Evolutionary conservation across 2,888 invertebrate genomes (phyloP), one percentile per base, ranked within the genome.

Genomic region (Pyrocoelia pectoralis): DNA sequence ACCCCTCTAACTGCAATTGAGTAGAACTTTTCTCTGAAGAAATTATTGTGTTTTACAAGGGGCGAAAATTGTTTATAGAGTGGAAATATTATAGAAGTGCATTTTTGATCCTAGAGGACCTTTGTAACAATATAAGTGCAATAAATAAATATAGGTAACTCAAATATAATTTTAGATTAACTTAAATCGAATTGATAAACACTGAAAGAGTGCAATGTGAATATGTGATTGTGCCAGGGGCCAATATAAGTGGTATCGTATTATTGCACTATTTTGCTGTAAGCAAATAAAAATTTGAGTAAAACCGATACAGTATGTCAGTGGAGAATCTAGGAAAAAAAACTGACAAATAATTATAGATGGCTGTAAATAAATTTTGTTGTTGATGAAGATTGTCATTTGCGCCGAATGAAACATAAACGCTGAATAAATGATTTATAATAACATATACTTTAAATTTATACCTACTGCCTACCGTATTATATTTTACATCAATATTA

Each of bases 261-360:
- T 13, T n/a, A n/a, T 43, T 13, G 14, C 6, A 12, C 43, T 6
- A 15, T 43, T 9, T 43, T 43, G 15, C 43, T 43, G 15, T 43
- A 46, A 10, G 17, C 46, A 1, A 17, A 46, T 18, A 46, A 46
- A 46, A 46, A 46, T n/a, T 46, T 43, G 13, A 46, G 17, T 17
- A 46, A 46, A 18, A 17, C 15, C 4, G n/a, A n/a, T n/a, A n/a
- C n/a, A n/a, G n/a, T n/a, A n/a, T n/a, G n/a, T n/a, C n/a, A n/a
- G n/a, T n/a, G n/a, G n/a, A n/a, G n/a, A n/a, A n/a, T n/a, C n/a
- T n/a, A n/a, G n/a, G n/a, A n/a, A n/a, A n/a, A n/a, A n/a, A n/a
- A n/a, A n/a, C n/a, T n/a, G n/a, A n/a, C n/a, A n/a, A n/a, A n/a
- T n/a, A n/a, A n/a, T n/a, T n/a, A n/a, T n/a, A n/a, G n/a, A n/a